A percentile compares a stretch with the other conserved stretches of the same genome.
phyloP scores from a whole-genome alignment of 2,888 invertebrate species.

The Cactoblastis cactorum region DNA sequence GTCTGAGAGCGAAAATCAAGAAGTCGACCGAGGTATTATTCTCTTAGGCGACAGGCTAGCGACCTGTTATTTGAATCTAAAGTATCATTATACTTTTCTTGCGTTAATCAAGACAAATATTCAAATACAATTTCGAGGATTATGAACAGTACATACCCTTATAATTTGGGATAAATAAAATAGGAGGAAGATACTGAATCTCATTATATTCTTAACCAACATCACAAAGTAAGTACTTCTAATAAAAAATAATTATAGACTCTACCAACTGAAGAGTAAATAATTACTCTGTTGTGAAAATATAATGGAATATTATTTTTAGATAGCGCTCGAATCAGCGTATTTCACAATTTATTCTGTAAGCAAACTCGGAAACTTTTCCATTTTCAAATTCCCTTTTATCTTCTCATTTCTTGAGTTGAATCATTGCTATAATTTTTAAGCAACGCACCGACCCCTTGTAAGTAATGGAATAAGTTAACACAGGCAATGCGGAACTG shows the following conservation, averaged over 20 bases:
- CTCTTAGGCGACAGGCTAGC: too few relatives aligned
- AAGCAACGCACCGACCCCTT: not conserved
- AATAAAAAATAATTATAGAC: not conserved
- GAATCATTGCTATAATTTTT: slow-evolving; percentile 3
- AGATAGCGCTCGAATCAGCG: not conserved
- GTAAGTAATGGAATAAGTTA: slow-evolving; percentile 9
- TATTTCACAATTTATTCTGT: not conserved
- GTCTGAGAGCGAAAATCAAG: too few relatives aligned
- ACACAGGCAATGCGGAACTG: slow-evolving; percentile 1
- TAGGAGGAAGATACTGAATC: too few relatives aligned
- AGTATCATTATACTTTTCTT: too few relatives aligned
- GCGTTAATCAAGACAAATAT: too few relatives aligned
- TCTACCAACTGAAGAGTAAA: not conserved
- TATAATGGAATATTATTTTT: not conserved
- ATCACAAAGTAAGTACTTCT: not conserved
- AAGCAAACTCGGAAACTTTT: not conserved
- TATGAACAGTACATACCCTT: too few relatives aligned
- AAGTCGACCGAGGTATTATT: too few relatives aligned
- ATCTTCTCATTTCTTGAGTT: not conserved
- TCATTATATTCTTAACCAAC: too few relatives aligned
- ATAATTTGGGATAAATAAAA: too few relatives aligned
- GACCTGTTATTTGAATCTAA: too few relatives aligned
- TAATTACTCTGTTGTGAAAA: not conserved
- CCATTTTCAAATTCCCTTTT: not conserved
- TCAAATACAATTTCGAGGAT: too few relatives aligned